Evolutionary conservation across 2,113 vertebrate genomes (phyloP).

Genomic region (Caranx melampygus): DNA sequence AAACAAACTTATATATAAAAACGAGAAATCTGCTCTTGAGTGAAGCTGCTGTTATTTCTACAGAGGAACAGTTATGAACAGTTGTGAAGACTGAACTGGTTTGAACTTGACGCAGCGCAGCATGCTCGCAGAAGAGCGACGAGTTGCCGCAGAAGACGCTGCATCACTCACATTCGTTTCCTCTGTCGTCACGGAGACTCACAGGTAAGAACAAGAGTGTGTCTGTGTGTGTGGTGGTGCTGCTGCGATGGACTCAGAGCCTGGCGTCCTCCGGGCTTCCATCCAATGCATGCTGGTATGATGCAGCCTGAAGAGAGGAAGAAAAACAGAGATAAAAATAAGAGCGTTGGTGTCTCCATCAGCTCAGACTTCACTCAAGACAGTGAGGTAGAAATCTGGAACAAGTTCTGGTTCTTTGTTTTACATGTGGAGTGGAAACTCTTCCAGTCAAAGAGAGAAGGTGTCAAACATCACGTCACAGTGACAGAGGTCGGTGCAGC

Average conservation of each 20-base stretch:
- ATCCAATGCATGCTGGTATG: background rate
- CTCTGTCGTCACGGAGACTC: background rate
- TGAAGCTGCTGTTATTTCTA: background rate
- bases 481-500: too few relatives aligned
- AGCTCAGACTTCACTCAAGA: too few relatives aligned
- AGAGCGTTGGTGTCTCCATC: too few relatives aligned
- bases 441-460: too few relatives aligned
- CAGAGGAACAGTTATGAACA: background rate
- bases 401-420: too few relatives aligned
- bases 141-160: too few relatives aligned
- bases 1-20: background rate
- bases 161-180: background rate
- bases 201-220: background rate
- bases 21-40: background rate
- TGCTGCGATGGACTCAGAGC: background rate
- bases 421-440: too few relatives aligned
- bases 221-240: too few relatives aligned
- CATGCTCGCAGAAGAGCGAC: too few relatives aligned
- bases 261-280: background rate
- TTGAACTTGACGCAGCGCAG: background rate
- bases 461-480: too few relatives aligned
- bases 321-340: too few relatives aligned
- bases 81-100: background rate
- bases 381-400: too few relatives aligned
- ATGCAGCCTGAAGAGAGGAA: background rate